A percentile compares a stretch with the other conserved stretches of the same genome.
Conservation (phyloP, 2,888 invertebrate genomes). For the Tinea semifulvella region DNA sequence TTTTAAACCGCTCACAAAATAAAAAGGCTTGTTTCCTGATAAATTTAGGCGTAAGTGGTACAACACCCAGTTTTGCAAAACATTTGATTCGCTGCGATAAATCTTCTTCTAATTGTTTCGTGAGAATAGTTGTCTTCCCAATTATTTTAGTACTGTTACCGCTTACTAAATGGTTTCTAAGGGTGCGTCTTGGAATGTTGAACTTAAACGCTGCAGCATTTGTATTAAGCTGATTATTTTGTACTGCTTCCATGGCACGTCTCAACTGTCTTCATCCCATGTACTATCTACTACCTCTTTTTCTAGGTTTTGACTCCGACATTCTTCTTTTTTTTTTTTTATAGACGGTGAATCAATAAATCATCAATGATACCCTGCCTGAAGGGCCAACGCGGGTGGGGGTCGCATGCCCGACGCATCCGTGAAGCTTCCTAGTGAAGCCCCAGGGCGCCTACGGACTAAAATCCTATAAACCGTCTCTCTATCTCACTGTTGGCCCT, state of each 20-base stretch:
- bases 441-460: no score
- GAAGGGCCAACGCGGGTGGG: no score
- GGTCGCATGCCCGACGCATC: no score
- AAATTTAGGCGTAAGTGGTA: background rate
- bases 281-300: slow-evolving; percentile 9
- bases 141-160: slow-evolving; percentile 21
- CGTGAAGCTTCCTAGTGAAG: no score
- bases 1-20: background rate
- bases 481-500: no score
- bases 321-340: no score
- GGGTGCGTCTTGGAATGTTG: slow-evolving; percentile 20
- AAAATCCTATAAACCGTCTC: no score
- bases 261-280: slow-evolving; percentile 10
- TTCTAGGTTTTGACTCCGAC: no score
- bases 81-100: slow-evolving; percentile 23
- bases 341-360: no score
- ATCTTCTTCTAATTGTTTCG: slow-evolving; percentile 22
- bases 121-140: slow-evolving; percentile 21
- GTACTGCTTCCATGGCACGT: slow-evolving; percentile 11
- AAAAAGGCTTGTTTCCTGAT: slow-evolving; percentile 8
- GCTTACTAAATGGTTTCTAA: slow-evolving; percentile 24
- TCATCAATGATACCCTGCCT: no score
- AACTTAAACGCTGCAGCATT: background rate
- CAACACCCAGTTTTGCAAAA: background rate
- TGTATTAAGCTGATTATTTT: background rate